Evolutionary conservation across 2,113 vertebrate genomes (phyloP).

Genomic region (Uropsilus gracilis): DNA sequence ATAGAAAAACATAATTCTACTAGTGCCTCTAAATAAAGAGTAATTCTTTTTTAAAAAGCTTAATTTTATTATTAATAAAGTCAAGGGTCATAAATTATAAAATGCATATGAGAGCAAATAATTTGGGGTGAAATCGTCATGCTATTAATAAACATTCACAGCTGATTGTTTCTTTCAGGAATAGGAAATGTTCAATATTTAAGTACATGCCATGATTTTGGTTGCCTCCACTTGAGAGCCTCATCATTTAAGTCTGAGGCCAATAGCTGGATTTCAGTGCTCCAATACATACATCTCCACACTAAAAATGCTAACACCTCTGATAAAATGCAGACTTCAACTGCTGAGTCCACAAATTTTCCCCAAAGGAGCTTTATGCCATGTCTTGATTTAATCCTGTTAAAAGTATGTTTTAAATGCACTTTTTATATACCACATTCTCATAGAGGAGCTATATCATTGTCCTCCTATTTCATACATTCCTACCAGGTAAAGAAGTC

Average conservation of each 20-base stretch:
- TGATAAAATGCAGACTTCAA: constrained; percentile 52
- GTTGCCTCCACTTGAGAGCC: constrained; percentile 22
- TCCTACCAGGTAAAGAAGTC: neutral
- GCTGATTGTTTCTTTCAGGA: constrained; percentile 30
- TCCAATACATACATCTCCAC: constrained; percentile 22
- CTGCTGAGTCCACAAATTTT: constrained; percentile 34
- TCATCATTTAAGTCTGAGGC: constrained; percentile 37
- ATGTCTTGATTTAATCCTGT: constrained; percentile 49
- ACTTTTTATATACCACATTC: constrained; percentile 21
- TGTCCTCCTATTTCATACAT: neutral
- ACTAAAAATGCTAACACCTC: constrained; percentile 57
- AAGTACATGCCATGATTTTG: constrained; percentile 24
- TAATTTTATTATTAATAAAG: constrained; percentile 36
- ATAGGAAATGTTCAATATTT: constrained; percentile 3
- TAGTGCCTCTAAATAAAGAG: constrained; percentile 14
- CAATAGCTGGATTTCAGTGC: constrained; percentile 17
- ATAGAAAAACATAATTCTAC: constrained; percentile 26
- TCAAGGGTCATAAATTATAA: constrained; percentile 16
- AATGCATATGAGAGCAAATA: constrained; percentile 43
- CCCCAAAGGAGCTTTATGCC: constrained; percentile 39
- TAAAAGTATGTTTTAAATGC: constrained; percentile 53
- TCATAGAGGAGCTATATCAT: neutral
- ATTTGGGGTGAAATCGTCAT: neutral
- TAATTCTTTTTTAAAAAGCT: constrained; percentile 11
- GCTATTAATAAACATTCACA: constrained; percentile 41